Percentiles rank a stretch among this genome's conserved stretches.
These are phyloP conservation scores for Geophilus truncorum DNA, from an alignment of 2,888 invertebrate species.

Conservation along the genomic window DNA sequence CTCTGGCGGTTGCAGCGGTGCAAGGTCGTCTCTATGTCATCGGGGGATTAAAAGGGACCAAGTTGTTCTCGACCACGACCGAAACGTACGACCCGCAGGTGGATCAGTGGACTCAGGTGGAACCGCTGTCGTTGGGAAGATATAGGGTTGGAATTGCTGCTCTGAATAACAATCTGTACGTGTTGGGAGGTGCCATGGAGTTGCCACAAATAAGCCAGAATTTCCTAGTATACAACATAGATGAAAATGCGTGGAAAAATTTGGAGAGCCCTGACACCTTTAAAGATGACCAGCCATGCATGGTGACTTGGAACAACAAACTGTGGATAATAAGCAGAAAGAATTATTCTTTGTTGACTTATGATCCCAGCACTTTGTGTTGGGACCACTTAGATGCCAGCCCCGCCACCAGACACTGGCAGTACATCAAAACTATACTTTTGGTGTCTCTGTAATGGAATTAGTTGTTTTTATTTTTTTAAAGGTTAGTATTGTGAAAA, in stretches of 20 bases:
- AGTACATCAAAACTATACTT: slow-evolving; percentile 20
- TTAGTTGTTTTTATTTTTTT: too few relatives aligned
- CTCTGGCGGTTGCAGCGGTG: slow-evolving; percentile 32
- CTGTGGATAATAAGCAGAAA: slow-evolving; percentile 29
- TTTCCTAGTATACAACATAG: not conserved
- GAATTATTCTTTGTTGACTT: slow-evolving; percentile 1
- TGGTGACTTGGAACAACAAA: not conserved
- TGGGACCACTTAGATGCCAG: slow-evolving; percentile 20
- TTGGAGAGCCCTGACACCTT: not conserved
- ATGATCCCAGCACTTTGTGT: not conserved
- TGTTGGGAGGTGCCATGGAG: slow-evolving; percentile 30
- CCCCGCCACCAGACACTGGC: not conserved
- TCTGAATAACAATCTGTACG: not conserved
- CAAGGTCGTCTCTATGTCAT: slow-evolving; percentile 32
- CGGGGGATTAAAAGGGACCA: slow-evolving; percentile 33
- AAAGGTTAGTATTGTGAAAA: not conserved
- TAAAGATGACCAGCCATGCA: slow-evolving; percentile 30
- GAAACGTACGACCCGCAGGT: slow-evolving; percentile 35
- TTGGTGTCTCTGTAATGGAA: not conserved
- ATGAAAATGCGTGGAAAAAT: slow-evolving; percentile 1
- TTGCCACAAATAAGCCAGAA: not conserved
- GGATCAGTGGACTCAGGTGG: slow-evolving; percentile 36
- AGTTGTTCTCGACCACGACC: slow-evolving; percentile 28
- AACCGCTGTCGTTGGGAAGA: slow-evolving; percentile 6
- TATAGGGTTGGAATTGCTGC: slow-evolving; percentile 29